phyloP scores from a whole-genome alignment of 2,888 invertebrate genomes.

The Agapostemon virescens region DNA sequence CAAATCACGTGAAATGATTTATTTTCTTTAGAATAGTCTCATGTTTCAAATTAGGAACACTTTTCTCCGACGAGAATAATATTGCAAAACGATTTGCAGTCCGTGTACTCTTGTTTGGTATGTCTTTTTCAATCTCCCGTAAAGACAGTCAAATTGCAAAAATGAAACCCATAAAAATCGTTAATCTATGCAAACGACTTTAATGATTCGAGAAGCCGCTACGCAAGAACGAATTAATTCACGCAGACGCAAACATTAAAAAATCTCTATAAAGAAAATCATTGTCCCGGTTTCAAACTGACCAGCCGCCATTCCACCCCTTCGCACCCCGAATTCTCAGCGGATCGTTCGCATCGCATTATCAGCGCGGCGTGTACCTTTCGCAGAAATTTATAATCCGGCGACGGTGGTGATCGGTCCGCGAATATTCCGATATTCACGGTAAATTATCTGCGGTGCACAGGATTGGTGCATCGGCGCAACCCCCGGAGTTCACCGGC shows the following conservation, averaged over 20 bases:
- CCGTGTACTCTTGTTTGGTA: too few relatives aligned
- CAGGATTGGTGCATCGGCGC: conserved; percentile 1
- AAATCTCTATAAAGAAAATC: neutral
- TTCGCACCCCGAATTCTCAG: neutral
- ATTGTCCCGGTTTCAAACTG: neutral
- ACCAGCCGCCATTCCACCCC: conserved; percentile 17
- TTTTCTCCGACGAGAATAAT: neutral
- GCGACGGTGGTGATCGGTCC: conserved; percentile 38
- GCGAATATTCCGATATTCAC: conserved; percentile 52
- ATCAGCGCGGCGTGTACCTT: conserved; percentile 20
- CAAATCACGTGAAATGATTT: neutral
- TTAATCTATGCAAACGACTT: too few relatives aligned
- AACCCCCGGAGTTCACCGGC: neutral
- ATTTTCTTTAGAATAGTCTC: neutral
- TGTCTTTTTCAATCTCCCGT: too few relatives aligned
- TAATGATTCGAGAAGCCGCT: too few relatives aligned
- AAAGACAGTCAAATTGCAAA: too few relatives aligned
- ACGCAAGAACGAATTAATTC: too few relatives aligned
- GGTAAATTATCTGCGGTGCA: conserved; percentile 49
- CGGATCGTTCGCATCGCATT: conserved; percentile 2
- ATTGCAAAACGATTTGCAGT: neutral
- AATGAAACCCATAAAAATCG: too few relatives aligned
- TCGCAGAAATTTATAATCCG: conserved; percentile 50
- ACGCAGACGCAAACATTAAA: neutral
- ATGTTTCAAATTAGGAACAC: neutral